Evolutionary conservation across 2,888 invertebrate genomes (phyloP), one percentile per base, ranked within the genome.

Genomic region (Sinodicranocentrus sp.): DNA sequence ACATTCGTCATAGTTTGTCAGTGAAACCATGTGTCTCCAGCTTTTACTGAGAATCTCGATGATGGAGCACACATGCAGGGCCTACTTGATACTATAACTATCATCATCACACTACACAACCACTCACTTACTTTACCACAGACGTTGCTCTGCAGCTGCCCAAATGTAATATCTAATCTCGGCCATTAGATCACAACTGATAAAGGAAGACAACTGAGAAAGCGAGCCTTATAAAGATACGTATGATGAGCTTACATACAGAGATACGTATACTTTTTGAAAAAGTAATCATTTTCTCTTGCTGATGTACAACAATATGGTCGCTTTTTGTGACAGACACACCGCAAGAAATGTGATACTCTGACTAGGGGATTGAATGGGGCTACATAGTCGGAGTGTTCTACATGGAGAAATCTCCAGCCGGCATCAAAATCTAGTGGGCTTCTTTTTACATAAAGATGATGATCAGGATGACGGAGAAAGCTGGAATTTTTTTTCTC

Each of bases 161-260:
- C 39, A 59, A 59, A 72, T 59, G 43, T 39, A 43, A 72, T 54
- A 72, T 72, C 59, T 72, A 72, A 72, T 57, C 57, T 39, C 59
- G 33, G 43, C 57, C 39, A 33, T n/a, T 52, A 59, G 72, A 39
- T 59, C 57, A 57, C 61, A 61, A 44, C 63, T 70, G 52, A 70
- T 68, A 39, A 15, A 54, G 28, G 8, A 13, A 52, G 52, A 19
- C 19, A 17, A 21, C 44, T 26, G 25, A n/a, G 25, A n/a, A 3
- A 70, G 21, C 10, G 28, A 10, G 23, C 17, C 28, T 28, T 17
- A 17, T 63, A 63, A 63, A 48, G 5, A 33, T 33, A 63, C 52
- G n/a, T 52, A 5, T 52, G n/a, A 52, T 52, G 52, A 8, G 19
- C 33, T 33, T n/a, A n/a, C 10, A 33, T 33, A 33, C 10, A 10